Evolutionary conservation across 2,888 invertebrate species (phyloP).

Genomic region (Archips xylosteana): DNA sequence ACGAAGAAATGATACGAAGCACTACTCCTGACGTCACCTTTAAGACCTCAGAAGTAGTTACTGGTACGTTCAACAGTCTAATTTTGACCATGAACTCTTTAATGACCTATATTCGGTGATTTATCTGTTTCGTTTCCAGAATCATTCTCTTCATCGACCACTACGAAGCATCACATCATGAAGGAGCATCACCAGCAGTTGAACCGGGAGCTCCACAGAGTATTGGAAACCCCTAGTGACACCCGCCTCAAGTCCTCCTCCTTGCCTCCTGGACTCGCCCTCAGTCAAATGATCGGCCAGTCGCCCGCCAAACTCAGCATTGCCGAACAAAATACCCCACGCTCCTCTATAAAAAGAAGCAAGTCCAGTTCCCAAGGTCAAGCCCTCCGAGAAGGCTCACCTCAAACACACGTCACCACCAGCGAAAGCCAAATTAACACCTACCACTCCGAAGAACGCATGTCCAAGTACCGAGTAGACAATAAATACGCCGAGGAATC

Average conservation of each 20-base stretch:
- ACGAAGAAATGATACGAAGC: conserved; percentile 89
- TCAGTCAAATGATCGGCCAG: conserved; percentile 79
- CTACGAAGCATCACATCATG: conserved; percentile 76
- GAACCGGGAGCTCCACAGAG: conserved; percentile 73
- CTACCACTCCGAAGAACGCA: conserved; percentile 70
- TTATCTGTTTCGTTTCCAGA: conserved; percentile 61
- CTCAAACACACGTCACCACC: conserved; percentile 56
- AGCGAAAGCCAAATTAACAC: conserved; percentile 57
- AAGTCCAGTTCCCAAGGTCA: conserved; percentile 82
- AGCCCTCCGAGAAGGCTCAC: conserved; percentile 67
- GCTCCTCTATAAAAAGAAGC: conserved; percentile 80
- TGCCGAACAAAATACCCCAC: conserved; percentile 72
- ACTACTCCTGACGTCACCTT: conserved; percentile 85
- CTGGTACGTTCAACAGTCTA: conserved; percentile 64
- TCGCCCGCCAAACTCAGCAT: conserved; percentile 83
- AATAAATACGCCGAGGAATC: conserved; percentile 78
- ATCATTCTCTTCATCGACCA: conserved; percentile 84
- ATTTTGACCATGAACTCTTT: neutral
- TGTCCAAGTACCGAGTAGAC: conserved; percentile 68
- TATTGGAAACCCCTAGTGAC: conserved; percentile 77
- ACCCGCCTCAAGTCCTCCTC: conserved; percentile 87
- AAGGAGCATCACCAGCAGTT: conserved; percentile 75
- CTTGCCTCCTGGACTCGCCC: conserved; percentile 86
- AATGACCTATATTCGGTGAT: neutral
- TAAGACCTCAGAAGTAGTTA: conserved; percentile 80